Evolutionary conservation across 2,888 invertebrate genomes (phyloP).

Genomic region (Cynaeus angustus): DNA sequence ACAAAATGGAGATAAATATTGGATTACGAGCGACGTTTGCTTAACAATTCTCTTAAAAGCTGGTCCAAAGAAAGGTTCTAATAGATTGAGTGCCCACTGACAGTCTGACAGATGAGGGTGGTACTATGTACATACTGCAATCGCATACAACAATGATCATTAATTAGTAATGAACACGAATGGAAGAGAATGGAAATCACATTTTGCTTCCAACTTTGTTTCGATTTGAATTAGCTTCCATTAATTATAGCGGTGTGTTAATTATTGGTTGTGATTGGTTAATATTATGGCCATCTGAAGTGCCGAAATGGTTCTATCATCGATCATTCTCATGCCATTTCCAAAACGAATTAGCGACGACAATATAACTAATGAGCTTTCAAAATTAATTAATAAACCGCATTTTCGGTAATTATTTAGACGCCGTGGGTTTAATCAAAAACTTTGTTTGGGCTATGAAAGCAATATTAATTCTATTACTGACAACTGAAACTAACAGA

Average conservation of each 20-base stretch:
- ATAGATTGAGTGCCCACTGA: neutral
- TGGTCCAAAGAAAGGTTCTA: neutral
- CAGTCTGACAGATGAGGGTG: conserved; percentile 1
- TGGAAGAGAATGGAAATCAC: conserved; percentile 12
- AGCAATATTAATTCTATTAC: conserved; percentile 5
- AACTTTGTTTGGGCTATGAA: conserved; percentile 14
- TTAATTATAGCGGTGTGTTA: conserved; percentile 18
- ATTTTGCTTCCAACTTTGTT: conserved; percentile 1
- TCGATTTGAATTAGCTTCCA: neutral
- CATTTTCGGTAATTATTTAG: conserved; percentile 19
- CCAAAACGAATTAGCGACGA: conserved; percentile 35
- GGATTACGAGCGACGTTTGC: conserved; percentile 2
- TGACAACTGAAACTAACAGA: too few species aligned
- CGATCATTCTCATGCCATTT: conserved; percentile 25
- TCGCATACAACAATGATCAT: neutral
- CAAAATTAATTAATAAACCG: conserved; percentile 39
- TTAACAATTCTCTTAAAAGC: conserved; percentile 7
- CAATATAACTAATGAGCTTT: conserved; percentile 39
- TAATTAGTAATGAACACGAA: conserved; percentile 2
- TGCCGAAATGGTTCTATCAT: conserved; percentile 22
- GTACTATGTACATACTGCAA: neutral
- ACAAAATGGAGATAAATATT: conserved; percentile 18
- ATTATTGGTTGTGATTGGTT: conserved; percentile 19
- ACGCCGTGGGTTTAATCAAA: conserved; percentile 5
- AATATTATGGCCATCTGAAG: conserved; percentile 17